Conservation (phyloP, 2,888 invertebrate genomes). For the Folsomia manolachei region DNA sequence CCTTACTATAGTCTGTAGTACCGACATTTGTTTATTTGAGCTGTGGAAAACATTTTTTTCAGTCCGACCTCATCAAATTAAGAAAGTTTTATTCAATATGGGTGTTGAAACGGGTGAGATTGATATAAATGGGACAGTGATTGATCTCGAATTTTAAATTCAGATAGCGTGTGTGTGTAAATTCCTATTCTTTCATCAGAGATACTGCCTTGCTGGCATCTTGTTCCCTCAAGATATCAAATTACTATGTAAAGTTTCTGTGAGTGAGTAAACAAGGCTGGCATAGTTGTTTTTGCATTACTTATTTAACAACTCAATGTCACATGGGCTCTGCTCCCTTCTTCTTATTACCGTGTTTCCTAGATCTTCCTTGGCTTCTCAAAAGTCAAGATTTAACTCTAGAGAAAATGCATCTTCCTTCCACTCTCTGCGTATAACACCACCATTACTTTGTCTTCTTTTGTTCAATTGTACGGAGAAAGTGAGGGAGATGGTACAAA, state of each 20-base stretch:
- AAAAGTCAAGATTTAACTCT: not conserved
- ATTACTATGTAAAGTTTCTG: not conserved
- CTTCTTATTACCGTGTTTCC: not conserved
- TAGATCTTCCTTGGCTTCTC: not conserved
- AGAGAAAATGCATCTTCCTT: not conserved
- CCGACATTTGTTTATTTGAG: no score
- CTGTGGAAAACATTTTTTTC: no score
- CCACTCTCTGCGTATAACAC: not conserved
- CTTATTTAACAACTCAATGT: not conserved
- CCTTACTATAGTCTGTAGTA: no score
- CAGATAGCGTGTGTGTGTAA: no score
- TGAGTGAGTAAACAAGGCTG: not conserved
- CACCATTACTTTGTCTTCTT: not conserved
- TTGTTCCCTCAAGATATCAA: no score
- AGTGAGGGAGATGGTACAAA: not conserved
- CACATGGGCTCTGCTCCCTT: not conserved
- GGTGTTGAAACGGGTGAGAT: no score
- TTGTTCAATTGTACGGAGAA: no score
- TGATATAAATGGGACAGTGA: not conserved
- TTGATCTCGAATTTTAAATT: not conserved
- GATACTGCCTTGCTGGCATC: no score
- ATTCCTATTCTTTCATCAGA: no score
- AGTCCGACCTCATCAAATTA: no score
- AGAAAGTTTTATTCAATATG: no score
- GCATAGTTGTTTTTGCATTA: not conserved